Evolutionary conservation across 2,797 vertebrate genomes (phyloP), one percentile per base, ranked within the genome.

Genomic region (Graptemys geographica): DNA sequence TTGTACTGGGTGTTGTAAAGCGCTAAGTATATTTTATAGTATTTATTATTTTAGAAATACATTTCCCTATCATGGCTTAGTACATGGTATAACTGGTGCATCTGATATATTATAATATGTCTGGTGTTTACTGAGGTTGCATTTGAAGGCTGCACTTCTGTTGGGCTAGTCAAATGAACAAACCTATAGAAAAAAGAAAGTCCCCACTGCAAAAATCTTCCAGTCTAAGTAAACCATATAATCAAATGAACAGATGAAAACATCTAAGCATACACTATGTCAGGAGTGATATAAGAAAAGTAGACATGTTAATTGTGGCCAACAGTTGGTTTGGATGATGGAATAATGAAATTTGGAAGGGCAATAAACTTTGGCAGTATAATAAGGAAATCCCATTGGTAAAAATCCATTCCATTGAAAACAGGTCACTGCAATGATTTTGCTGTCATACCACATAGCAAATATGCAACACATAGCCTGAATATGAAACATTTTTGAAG

Each of bases 391-490:
- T 47, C 74, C 44, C 41, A 8, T 16, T 44, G 25, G 74, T 44
- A 47, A 78, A 78, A 28, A 78, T 78, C 27, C 44, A 78, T 44
- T 44, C 25, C 27, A 78, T 13, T 78, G 74, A 47, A 78, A 44
- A 78, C 65, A 23, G 37, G 19, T 37, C 9, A 72, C n/a, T 41
- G 65, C n/a, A 72, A 37, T 72, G n/a, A 23, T 37, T 72, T 72
- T 72, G 19, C 65, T 72, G 52, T 6, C 53, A 8, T 76, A 47
- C 37, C 59, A 62, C 2, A 74, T 5, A 10, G 5, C 5, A 41
- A 72, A 41, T 23, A 72, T 23, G 65, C 5, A 1, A 9, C 65
- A 53, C 3, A 0, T 2, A 69, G 1, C 2, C 5, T 84, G 86
- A 78, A 41, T 2, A 0, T 59, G 15, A 6, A 65, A 19, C n/a